phyloP scores from a whole-genome alignment of 2,888 invertebrate species.

The Archaeoteleia sp. region DNA sequence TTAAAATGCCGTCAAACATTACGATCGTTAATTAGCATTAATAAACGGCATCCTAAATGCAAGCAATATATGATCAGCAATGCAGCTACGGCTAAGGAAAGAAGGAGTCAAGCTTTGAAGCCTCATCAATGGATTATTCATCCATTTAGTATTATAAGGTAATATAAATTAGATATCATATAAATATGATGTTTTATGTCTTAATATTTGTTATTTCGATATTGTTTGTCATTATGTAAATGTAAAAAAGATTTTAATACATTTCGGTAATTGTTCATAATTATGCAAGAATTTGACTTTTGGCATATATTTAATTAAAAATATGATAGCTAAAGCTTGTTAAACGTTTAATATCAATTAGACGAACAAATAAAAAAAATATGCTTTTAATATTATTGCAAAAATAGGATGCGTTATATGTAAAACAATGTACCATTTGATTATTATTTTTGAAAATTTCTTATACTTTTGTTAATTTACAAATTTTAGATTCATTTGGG shows the following conservation, averaged over 20 bases:
- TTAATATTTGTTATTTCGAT: slow-evolving; percentile 1
- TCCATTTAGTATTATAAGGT: slow-evolving; percentile 65
- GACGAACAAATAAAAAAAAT: no score
- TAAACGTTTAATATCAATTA: no score
- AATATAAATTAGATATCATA: neutral
- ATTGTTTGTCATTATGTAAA: no score
- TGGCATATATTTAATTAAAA: no score
- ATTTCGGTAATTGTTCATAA: no score
- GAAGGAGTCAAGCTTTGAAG: slow-evolving; percentile 55
- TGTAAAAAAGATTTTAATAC: neutral
- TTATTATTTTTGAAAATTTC: slow-evolving; percentile 9
- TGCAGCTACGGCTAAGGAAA: slow-evolving; percentile 61
- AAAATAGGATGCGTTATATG: no score
- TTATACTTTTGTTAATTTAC: neutral
- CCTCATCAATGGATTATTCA: slow-evolving; percentile 67
- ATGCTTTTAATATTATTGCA: no score
- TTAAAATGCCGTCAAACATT: slow-evolving; percentile 3
- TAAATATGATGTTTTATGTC: neutral
- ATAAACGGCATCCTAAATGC: slow-evolving; percentile 60
- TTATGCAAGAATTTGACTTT: no score
- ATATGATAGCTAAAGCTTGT: no score
- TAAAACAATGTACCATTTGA: neutral
- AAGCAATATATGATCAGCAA: slow-evolving; percentile 59
- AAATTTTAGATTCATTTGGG: slow-evolving; percentile 65
- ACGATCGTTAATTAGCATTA: slow-evolving; percentile 34